phyloP scores from a whole-genome alignment of 2,888 invertebrate species.

The Chorisops tibialis region DNA sequence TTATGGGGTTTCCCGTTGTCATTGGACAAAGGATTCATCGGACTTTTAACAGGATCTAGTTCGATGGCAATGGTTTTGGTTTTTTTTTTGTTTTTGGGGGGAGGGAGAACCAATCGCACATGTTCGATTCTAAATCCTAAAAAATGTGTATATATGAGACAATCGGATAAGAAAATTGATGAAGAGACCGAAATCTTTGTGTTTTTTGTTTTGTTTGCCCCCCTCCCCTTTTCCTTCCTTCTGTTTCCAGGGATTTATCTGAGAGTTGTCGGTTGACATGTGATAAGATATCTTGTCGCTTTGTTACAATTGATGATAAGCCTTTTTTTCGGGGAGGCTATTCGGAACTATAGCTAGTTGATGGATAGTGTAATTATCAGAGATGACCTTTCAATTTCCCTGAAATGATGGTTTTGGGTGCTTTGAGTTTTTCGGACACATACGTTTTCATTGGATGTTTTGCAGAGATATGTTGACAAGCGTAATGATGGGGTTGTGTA shows the following conservation, averaged over 20 bases:
- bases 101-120: too few relatives aligned
- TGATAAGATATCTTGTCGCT: conserved; percentile 6
- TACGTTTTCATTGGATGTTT: too few relatives aligned
- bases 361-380: conserved; percentile 22
- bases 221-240: not conserved
- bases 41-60: too few relatives aligned
- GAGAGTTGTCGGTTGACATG: not conserved
- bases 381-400: conserved; percentile 16
- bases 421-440: too few relatives aligned
- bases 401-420: too few relatives aligned
- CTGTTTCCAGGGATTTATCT: conserved; percentile 3
- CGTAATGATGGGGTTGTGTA: too few relatives aligned
- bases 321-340: conserved; percentile 8
- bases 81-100: too few relatives aligned
- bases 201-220: not conserved
- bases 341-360: not conserved
- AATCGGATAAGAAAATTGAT: conserved; percentile 17
- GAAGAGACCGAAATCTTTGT: not conserved
- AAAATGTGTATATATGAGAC: not conserved
- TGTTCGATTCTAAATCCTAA: not conserved
- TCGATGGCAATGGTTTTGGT: too few relatives aligned
- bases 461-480: too few relatives aligned
- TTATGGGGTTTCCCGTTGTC: too few relatives aligned
- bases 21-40: too few relatives aligned
- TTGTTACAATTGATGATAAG: conserved; percentile 20